Percentiles rank a stretch among this genome's conserved stretches.
phyloP scores from a whole-genome alignment of 2,797 vertebrate genomes.

The Lacerta bilineata region DNA sequence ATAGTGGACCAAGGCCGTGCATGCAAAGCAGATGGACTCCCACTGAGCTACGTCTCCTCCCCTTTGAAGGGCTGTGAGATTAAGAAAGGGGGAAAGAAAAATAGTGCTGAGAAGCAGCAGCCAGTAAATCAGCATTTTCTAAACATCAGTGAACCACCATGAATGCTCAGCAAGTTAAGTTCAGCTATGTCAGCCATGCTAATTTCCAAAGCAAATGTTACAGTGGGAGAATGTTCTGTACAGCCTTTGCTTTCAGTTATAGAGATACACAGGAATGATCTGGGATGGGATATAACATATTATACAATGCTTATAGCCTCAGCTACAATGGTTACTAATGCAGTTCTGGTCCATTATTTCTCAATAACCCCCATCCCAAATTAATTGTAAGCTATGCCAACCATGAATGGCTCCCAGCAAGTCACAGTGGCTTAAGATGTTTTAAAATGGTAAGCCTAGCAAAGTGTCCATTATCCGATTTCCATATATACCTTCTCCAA shows the following conservation, averaged over 20 bases:
- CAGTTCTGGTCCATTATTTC: neutral
- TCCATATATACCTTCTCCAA: neutral
- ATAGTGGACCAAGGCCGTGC: too few relatives aligned
- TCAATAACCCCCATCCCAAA: slow-evolving; percentile 23
- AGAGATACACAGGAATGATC: neutral
- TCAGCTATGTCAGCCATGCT: neutral
- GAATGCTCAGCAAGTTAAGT: neutral
- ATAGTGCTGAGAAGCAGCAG: neutral
- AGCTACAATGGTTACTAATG: neutral
- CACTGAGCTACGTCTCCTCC: too few relatives aligned
- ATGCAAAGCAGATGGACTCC: too few relatives aligned
- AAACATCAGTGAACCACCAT: too few relatives aligned
- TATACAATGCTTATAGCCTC: neutral
- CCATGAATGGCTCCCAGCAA: slow-evolving; percentile 3
- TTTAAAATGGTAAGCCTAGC: neutral
- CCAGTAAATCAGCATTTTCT: too few relatives aligned
- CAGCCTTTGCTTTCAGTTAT: neutral
- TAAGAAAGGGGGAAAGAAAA: neutral
- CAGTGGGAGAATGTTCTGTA: neutral
- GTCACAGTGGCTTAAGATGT: neutral
- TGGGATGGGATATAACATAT: slow-evolving; percentile 7
- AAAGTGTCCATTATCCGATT: neutral
- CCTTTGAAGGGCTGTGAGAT: neutral
- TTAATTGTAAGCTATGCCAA: slow-evolving; percentile 2
- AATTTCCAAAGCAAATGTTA: neutral